Percentiles rank a stretch among this genome's conserved stretches.
phyloP scores from a whole-genome alignment of 2,113 vertebrate species.

The Paracanthobrama guichenoti region DNA sequence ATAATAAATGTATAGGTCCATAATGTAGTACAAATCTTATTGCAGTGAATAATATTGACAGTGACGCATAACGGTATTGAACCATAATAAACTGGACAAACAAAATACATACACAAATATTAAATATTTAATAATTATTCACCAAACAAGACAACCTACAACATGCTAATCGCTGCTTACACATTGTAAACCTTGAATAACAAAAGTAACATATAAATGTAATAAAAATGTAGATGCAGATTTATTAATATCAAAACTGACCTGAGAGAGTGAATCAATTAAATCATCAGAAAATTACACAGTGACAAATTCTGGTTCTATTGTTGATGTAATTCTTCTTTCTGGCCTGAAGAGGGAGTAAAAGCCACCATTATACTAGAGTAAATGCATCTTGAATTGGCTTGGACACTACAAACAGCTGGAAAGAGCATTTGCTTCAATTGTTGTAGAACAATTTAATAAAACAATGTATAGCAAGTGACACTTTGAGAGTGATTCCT shows the following conservation, averaged over 20 bases:
- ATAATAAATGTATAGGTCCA: no score
- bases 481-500: not conserved
- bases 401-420: not conserved
- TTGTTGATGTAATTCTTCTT: not conserved
- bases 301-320: not conserved
- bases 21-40: not conserved
- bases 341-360: not conserved
- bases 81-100: not conserved
- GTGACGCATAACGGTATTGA: not conserved
- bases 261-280: slow-evolving; percentile 9
- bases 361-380: not conserved
- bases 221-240: not conserved
- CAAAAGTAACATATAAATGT: slow-evolving; percentile 11
- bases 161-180: not conserved
- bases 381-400: not conserved
- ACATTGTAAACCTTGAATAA: not conserved
- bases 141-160: not conserved
- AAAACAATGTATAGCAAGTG: not conserved
- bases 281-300: not conserved
- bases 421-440: not conserved
- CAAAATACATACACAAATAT: slow-evolving; percentile 1
- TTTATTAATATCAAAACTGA: slow-evolving; percentile 14
- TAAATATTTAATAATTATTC: not conserved
- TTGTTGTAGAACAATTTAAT: not conserved
- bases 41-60: not conserved